A percentile compares a stretch with the other conserved stretches of the same genome.
Conservation (phyloP, 2,797 vertebrate species). For the Geotrypetes seraphini region DNA sequence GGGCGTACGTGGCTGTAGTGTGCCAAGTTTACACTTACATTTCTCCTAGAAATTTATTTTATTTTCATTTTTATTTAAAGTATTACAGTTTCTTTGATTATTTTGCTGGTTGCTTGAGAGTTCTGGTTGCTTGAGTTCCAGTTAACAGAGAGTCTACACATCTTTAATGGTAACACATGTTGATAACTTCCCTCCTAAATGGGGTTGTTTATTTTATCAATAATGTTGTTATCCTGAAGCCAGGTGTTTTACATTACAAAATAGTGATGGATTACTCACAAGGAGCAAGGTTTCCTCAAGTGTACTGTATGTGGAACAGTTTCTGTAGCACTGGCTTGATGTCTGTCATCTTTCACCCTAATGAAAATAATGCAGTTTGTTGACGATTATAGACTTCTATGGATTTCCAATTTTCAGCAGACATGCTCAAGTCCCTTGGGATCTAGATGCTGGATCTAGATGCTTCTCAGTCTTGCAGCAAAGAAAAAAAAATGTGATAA, state of each 20-base stretch:
- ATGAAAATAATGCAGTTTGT: conserved; percentile 56
- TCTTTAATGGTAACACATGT: too few species aligned
- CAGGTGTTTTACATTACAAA: conserved; percentile 3
- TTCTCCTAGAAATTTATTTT: too few species aligned
- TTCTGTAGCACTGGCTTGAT: conserved; percentile 21
- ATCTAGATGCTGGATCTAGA: conserved; percentile 44
- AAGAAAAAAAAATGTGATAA: conserved; percentile 63
- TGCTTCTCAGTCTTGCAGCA: conserved; percentile 49
- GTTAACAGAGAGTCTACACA: too few species aligned
- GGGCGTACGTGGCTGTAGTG: too few species aligned
- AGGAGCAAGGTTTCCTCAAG: conserved; percentile 22
- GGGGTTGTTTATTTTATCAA: conserved; percentile 18
- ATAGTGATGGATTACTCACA: conserved; percentile 11
- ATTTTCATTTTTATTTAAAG: too few species aligned
- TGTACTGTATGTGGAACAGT: conserved; percentile 3
- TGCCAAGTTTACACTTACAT: too few species aligned
- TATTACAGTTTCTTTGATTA: too few species aligned
- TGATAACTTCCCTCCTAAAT: too few species aligned
- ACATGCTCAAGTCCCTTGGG: conserved; percentile 44
- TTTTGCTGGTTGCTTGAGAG: too few species aligned
- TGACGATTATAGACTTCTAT: conserved; percentile 68
- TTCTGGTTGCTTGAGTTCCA: too few species aligned
- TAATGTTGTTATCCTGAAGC: conserved; percentile 6
- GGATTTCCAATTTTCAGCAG: conserved; percentile 70
- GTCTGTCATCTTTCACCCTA: conserved; percentile 46